Conservation (phyloP, 2,797 vertebrate species). For the Neoniphon sammara region DNA sequence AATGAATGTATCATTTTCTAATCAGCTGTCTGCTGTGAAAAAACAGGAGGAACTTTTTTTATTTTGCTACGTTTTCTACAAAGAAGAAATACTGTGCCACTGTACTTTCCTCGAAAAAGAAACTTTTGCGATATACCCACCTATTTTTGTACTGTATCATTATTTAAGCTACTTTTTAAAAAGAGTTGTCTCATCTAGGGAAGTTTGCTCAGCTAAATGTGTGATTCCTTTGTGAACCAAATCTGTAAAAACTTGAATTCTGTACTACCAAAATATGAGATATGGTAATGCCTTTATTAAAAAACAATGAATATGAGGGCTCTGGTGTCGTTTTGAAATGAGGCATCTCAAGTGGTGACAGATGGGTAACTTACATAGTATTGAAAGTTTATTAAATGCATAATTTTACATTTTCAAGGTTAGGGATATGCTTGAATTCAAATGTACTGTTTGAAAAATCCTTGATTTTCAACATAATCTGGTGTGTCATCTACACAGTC, state of each 20-base stretch:
- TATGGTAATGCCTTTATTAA: conserved; percentile 77
- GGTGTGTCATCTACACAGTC: too few relatives aligned
- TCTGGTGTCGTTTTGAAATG: conserved; percentile 12
- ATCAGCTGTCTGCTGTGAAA: conserved; percentile 64
- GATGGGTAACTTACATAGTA: too few relatives aligned
- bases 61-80: conserved; percentile 71
- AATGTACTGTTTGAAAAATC: too few relatives aligned
- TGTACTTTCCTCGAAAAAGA: conserved; percentile 69
- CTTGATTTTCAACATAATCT: too few relatives aligned
- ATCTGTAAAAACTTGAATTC: conserved; percentile 84
- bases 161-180: conserved; percentile 82
- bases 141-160: conserved; percentile 83
- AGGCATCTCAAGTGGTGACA: background rate
- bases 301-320: conserved; percentile 49
- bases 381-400: too few relatives aligned
- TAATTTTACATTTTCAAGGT: too few relatives aligned
- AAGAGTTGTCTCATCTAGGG: conserved; percentile 69
- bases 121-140: conserved; percentile 71
- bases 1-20: conserved; percentile 79
- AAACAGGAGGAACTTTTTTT: conserved; percentile 50
- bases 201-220: conserved; percentile 73
- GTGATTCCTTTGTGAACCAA: conserved; percentile 79
- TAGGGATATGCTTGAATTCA: too few relatives aligned
- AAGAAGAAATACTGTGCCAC: conserved; percentile 73
- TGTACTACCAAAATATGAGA: conserved; percentile 77